Conservation (phyloP, 92 coral and sea anemone species). For the Chrysogorgia sp. region DNA sequence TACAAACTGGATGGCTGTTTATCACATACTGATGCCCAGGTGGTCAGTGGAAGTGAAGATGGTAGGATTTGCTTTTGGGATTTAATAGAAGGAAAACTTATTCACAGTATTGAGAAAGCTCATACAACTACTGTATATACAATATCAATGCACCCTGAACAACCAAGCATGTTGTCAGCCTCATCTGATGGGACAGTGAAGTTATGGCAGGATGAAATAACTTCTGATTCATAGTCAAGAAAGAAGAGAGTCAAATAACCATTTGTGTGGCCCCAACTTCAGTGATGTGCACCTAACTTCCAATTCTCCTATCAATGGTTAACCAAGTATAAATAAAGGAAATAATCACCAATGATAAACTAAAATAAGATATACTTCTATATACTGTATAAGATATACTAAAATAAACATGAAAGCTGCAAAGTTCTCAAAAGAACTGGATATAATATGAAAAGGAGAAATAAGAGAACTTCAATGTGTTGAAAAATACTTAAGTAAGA, state of each 20-base stretch:
- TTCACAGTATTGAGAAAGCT: slow-evolving; percentile 75
- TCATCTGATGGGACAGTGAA: slow-evolving; percentile 95
- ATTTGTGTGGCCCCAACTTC: too few relatives aligned
- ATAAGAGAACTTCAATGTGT: too few relatives aligned
- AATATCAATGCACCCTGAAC: slow-evolving; percentile 83
- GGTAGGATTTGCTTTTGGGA: slow-evolving; percentile 93
- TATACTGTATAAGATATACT: too few relatives aligned
- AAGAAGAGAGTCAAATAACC: background rate
- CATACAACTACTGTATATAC: slow-evolving; percentile 79
- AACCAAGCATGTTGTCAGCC: slow-evolving; percentile 75
- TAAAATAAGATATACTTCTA: too few relatives aligned
- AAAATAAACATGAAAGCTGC: too few relatives aligned
- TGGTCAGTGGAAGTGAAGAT: slow-evolving; percentile 93
- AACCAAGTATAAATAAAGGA: too few relatives aligned
- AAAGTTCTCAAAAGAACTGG: too few relatives aligned
- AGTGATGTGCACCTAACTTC: too few relatives aligned
- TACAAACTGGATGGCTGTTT: slow-evolving; percentile 93
- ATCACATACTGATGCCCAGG: slow-evolving; percentile 83
- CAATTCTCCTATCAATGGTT: too few relatives aligned
- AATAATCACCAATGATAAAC: too few relatives aligned
- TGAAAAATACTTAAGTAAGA: too few relatives aligned
- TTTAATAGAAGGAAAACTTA: slow-evolving; percentile 85
- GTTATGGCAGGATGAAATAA: slow-evolving; percentile 77
- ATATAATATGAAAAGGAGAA: too few relatives aligned
- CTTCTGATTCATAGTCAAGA: background rate